These are phyloP conservation scores for Trilocha varians DNA, from an alignment of 2,888 invertebrate genomes.

Conservation along the genomic window DNA sequence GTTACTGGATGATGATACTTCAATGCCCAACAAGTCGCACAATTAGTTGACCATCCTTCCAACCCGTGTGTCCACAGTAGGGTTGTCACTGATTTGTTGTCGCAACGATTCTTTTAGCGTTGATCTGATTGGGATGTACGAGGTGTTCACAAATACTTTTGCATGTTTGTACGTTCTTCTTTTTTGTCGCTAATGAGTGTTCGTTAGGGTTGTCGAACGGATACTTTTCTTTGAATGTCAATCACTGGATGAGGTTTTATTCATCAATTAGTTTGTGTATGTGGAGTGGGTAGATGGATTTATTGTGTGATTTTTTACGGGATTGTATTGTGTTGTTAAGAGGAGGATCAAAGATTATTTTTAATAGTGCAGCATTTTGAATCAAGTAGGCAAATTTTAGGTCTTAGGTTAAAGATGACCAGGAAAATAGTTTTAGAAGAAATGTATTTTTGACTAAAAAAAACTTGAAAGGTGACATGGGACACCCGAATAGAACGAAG, in stretches of 20 bases:
- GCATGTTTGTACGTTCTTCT: conserved; percentile 44
- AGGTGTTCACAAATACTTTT: conserved; percentile 45
- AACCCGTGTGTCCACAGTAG: conserved; percentile 29
- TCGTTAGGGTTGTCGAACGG: conserved; percentile 36
- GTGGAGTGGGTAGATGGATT: no score
- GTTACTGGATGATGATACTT: no score
- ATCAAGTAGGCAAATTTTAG: no score
- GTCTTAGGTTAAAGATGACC: no score
- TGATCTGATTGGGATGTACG: conserved; percentile 65
- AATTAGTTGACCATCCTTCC: background rate
- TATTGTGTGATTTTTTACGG: no score
- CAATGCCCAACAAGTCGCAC: background rate
- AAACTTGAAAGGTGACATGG: no score
- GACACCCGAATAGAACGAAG: no score
- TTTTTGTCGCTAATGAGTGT: conserved; percentile 52
- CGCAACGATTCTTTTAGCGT: conserved; percentile 59
- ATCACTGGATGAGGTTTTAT: background rate
- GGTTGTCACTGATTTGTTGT: conserved; percentile 64
- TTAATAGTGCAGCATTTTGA: no score
- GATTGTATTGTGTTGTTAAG: no score
- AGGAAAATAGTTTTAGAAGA: no score
- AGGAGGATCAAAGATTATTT: no score
- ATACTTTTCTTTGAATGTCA: background rate
- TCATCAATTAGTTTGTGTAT: background rate
- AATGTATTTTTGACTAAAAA: no score